These are phyloP conservation scores for Ennomos erosarius DNA, from an alignment of 2,888 invertebrate genomes.

Conservation along the genomic window DNA sequence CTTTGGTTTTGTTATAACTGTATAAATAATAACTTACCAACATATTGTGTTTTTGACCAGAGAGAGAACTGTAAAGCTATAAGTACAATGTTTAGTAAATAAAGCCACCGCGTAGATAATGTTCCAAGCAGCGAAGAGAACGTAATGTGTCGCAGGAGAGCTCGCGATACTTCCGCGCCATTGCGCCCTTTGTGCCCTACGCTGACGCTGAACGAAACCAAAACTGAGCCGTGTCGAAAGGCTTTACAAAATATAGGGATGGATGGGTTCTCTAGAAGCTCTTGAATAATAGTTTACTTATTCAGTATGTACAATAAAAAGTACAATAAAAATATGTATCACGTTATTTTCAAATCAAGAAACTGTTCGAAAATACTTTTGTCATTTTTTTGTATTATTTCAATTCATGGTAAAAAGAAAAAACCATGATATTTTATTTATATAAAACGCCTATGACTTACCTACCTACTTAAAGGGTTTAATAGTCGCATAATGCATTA, in stretches of 20 bases:
- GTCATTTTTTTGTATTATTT: too few species aligned
- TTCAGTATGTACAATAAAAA: conserved; percentile 3
- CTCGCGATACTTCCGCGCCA: conserved; percentile 81
- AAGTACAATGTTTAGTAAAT: conserved; percentile 59
- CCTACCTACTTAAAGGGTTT: too few species aligned
- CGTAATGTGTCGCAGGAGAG: conserved; percentile 73
- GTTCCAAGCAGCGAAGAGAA: conserved; percentile 78
- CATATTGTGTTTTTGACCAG: too few species aligned
- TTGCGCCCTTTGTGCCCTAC: conserved; percentile 70
- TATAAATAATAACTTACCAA: too few species aligned
- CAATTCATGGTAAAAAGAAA: too few species aligned
- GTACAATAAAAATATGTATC: not conserved
- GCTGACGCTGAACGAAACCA: not conserved
- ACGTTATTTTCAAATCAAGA: too few species aligned
- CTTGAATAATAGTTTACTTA: conserved; percentile 11
- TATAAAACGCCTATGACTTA: too few species aligned
- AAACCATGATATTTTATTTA: too few species aligned
- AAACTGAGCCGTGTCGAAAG: conserved; percentile 17
- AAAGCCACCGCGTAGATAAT: conserved; percentile 82
- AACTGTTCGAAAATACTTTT: too few species aligned
- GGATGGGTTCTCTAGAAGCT: not conserved
- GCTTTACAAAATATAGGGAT: conserved; percentile 15
- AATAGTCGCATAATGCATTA: too few species aligned
- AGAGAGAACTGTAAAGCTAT: conserved; percentile 10
- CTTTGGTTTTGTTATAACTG: too few species aligned